Conservation (phyloP, 1,140 invertebrate species). For the Andrena cerasifolii region DNA sequence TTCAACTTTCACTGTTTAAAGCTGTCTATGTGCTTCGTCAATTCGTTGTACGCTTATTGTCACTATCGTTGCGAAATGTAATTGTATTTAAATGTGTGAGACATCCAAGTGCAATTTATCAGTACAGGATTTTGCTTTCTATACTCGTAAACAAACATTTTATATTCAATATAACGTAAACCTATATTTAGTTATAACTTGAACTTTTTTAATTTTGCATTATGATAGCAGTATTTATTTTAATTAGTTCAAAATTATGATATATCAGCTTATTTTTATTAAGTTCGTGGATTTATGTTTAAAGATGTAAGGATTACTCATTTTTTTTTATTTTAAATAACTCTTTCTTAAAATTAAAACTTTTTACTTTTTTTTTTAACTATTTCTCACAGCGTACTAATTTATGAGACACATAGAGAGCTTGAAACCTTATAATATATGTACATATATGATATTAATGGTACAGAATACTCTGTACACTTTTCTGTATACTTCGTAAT, state of each 20-base stretch:
- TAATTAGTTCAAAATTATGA: conserved; percentile 16
- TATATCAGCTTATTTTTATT: conserved; percentile 16
- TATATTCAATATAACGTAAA: neutral
- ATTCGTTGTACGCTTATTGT: conserved; percentile 30
- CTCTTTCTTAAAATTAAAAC: neutral
- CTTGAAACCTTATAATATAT: conserved; percentile 51
- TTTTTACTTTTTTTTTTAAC: conserved; percentile 8
- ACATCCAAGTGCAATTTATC: neutral
- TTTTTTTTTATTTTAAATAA: conserved; percentile 23
- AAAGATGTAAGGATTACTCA: no score
- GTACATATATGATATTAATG: conserved; percentile 45
- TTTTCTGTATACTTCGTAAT: conserved; percentile 38
- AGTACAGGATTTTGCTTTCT: neutral
- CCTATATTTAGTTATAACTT: neutral
- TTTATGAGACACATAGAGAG: conserved; percentile 48
- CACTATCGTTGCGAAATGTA: conserved; percentile 6
- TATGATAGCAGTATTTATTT: conserved; percentile 21
- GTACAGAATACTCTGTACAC: conserved; percentile 44
- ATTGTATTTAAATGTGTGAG: neutral
- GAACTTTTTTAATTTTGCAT: neutral
- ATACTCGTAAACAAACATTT: conserved; percentile 1
- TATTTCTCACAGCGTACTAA: conserved; percentile 45
- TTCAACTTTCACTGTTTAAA: conserved; percentile 22
- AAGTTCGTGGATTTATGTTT: neutral
- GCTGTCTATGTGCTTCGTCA: conserved; percentile 52